Base-by-base conservation (phyloP, 2,113 vertebrate species). In the Phocoena phocoena region DNA sequence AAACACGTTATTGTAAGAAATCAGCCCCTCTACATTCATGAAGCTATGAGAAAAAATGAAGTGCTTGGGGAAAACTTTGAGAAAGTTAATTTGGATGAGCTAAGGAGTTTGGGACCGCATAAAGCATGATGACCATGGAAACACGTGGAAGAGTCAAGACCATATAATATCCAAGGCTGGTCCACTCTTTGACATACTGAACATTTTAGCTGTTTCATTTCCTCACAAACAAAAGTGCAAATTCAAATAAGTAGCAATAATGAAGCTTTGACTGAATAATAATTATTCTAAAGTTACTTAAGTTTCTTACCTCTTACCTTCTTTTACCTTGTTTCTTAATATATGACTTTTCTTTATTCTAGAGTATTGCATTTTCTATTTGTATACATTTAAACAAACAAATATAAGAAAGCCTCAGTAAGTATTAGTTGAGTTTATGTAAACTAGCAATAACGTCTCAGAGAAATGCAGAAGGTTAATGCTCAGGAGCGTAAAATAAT, bases 321-420 rank as follows among this genome's bases (percentile, higher is more conserved):
- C 5, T 77, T 67, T 44, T 58, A 67, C 3, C 5, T 92, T 63
- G 14, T 90, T 93, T 95, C 31, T 65, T 82, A 81, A 53, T 20
- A 21, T 73, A 86, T 53, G 1, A 41, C 7, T 62, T 26, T 79
- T 79, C 65, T 96, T 88, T 60, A 68, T 92, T 44, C 33, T 90
- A 65, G 26, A 95, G 31, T 84, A 73, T 25, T 87, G 8, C 18
- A 70, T 95, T 97, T 87, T 84, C 62, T 60, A 80, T 95, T 71
- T 60, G 17, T 31, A 65, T 47, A 82, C 13, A 62, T 86, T 36
- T 65, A 81, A 90, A 33, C 58, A 93, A 93, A 73, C 5, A 95
- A 62, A 74, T 65, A 44, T 20, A 94, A 71, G 18, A 88, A 76
- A 87, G 4, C 1, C 1, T 10, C 33, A 55, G 23, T 23, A 92